A percentile compares a stretch with the other conserved stretches of the same genome.
Evolutionary conservation across 2,113 vertebrate genomes (phyloP).

Genomic region (Shinisaurus crocodilurus): DNA sequence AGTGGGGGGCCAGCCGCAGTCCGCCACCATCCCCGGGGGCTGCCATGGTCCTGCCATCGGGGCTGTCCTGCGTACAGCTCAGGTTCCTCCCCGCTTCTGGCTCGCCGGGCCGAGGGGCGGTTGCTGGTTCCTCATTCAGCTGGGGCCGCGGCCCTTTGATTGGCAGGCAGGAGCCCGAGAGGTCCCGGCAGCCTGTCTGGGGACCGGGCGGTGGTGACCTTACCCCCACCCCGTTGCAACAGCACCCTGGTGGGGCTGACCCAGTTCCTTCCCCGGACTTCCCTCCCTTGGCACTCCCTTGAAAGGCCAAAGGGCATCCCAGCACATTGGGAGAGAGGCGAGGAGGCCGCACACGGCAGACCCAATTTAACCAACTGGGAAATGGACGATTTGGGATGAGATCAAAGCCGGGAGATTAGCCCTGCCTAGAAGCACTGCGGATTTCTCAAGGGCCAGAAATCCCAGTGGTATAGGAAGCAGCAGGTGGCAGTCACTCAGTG

Average conservation of each 20-base stretch:
- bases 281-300: background rate
- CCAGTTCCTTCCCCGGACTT: background rate
- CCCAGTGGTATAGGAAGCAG: background rate
- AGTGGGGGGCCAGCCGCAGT: constrained; percentile 2
- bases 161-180: constrained; percentile 56
- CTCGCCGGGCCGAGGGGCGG: background rate
- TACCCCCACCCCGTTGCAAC: background rate
- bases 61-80: constrained; percentile 60
- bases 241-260: background rate
- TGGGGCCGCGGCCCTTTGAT: constrained; percentile 61
- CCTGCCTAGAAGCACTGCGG: background rate
- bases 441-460: background rate
- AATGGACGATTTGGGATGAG: no score
- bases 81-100: constrained; percentile 22
- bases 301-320: no score
- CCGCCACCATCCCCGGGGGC: constrained; percentile 40
- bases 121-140: constrained; percentile 78
- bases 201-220: background rate
- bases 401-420: background rate
- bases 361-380: no score
- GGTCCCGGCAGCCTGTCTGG: no score
- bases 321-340: background rate
- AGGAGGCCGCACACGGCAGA: no score
- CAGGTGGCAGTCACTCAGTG: background rate
- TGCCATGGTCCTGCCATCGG: constrained; percentile 73